These are phyloP conservation scores for Spizella passerina DNA, from an alignment of 2,797 vertebrate species.

Conservation along the genomic window DNA sequence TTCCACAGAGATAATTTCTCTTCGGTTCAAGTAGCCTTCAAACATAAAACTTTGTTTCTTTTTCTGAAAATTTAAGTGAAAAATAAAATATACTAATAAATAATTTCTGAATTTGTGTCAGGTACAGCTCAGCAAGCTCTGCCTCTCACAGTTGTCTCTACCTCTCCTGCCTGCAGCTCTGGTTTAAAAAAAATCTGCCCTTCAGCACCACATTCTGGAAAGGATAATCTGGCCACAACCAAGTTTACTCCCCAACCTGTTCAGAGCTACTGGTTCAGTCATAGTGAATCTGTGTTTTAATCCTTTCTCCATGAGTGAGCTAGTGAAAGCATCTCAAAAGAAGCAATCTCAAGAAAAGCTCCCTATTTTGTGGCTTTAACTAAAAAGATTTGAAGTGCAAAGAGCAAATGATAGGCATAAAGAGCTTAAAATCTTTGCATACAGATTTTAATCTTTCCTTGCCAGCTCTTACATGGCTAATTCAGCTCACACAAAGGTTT, in stretches of 20 bases:
- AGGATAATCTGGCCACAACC: background rate
- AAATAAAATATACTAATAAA: background rate
- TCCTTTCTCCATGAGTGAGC: background rate
- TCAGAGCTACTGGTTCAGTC: background rate
- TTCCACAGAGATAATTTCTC: background rate
- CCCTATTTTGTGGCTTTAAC: background rate
- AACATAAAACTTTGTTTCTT: accelerated
- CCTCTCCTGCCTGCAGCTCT: background rate
- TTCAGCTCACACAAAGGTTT: background rate
- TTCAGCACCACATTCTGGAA: background rate
- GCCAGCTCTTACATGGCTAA: background rate
- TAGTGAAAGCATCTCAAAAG: background rate
- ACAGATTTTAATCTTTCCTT: background rate
- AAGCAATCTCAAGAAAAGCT: background rate
- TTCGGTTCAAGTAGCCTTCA: background rate
- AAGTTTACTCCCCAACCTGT: background rate
- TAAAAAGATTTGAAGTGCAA: background rate
- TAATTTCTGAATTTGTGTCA: background rate
- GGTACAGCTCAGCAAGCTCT: background rate
- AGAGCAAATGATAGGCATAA: background rate
- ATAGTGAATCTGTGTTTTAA: background rate
- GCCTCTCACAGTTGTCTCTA: background rate
- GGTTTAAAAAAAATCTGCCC: background rate
- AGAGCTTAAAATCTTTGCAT: background rate
- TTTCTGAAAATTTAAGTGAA: background rate